These are phyloP conservation scores for Heliconius congener DNA, from an alignment of 1,140 invertebrate genomes.

Conservation along the genomic window DNA sequence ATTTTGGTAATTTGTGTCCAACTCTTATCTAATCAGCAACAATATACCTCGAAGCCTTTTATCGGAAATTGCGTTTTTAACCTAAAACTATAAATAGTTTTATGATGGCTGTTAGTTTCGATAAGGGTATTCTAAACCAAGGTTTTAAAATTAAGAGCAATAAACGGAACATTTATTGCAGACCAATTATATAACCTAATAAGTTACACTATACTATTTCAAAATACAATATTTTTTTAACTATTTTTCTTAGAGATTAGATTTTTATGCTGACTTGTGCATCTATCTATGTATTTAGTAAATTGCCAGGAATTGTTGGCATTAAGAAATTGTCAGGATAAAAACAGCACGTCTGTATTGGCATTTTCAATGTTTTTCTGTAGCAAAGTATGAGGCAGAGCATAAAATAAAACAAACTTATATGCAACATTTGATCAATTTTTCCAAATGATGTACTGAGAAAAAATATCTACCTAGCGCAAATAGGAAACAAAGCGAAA, in stretches of 20 bases:
- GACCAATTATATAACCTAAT: conserved; percentile 17
- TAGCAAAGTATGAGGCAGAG: too few relatives aligned
- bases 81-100: conserved; percentile 55
- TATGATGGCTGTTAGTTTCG: conserved; percentile 53
- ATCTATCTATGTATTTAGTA: too few relatives aligned
- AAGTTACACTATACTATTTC: neutral
- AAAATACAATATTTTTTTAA: neutral
- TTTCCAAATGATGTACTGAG: too few relatives aligned
- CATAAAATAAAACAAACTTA: too few relatives aligned
- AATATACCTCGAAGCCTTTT: conserved; percentile 52
- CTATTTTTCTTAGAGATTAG: neutral
- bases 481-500: too few relatives aligned
- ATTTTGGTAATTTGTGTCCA: conserved; percentile 15
- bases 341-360: too few relatives aligned
- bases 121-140: conserved; percentile 50
- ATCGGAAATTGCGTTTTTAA: conserved; percentile 55
- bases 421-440: too few relatives aligned
- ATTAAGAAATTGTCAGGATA: too few relatives aligned
- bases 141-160: conserved; percentile 52
- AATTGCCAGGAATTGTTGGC: too few relatives aligned
- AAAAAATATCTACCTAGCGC: too few relatives aligned
- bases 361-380: too few relatives aligned
- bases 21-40: conserved; percentile 53
- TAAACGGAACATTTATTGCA: conserved; percentile 43
- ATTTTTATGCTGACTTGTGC: too few relatives aligned